phyloP scores from a whole-genome alignment of 2,888 invertebrate species.

The Erebia aethiops region DNA sequence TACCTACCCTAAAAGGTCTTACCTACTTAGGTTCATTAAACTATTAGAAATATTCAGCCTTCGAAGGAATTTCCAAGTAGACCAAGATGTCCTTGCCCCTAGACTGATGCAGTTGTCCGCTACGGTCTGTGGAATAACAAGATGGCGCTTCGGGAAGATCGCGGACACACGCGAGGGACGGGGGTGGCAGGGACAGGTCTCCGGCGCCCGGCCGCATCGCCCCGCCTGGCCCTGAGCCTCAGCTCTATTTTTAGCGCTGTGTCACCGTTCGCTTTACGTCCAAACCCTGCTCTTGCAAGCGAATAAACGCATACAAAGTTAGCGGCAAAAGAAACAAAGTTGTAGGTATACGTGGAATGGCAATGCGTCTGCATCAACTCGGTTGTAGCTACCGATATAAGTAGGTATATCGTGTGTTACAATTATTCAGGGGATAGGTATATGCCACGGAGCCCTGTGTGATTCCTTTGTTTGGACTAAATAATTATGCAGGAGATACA shows the following conservation, averaged over 20 bases:
- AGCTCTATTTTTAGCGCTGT: slow-evolving; percentile 81
- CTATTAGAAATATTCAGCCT: slow-evolving; percentile 37
- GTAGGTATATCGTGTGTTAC: slow-evolving; percentile 27
- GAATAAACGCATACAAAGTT: slow-evolving; percentile 48
- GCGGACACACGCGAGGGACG: slow-evolving; percentile 59
- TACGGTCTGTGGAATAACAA: slow-evolving; percentile 68
- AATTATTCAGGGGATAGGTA: slow-evolving; percentile 30
- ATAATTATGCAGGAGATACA: slow-evolving; percentile 37
- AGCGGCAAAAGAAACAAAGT: slow-evolving; percentile 47
- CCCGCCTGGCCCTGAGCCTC: slow-evolving; percentile 56
- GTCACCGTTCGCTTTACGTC: slow-evolving; percentile 70
- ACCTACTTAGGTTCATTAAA: not conserved
- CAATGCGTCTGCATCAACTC: slow-evolving; percentile 36
- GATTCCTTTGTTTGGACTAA: slow-evolving; percentile 38
- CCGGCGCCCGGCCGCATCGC: slow-evolving; percentile 52
- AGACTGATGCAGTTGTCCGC: slow-evolving; percentile 55
- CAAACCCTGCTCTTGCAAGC: slow-evolving; percentile 53
- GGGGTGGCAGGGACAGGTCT: slow-evolving; percentile 56
- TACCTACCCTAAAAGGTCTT: no score
- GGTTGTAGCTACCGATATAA: slow-evolving; percentile 19
- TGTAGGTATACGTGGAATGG: slow-evolving; percentile 32
- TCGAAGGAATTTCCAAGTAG: slow-evolving; percentile 48
- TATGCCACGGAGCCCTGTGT: slow-evolving; percentile 25
- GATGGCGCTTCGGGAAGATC: slow-evolving; percentile 68
- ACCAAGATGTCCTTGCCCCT: slow-evolving; percentile 63